phyloP scores from a whole-genome alignment of 2,888 invertebrate species.

The Ganaspis brasiliensis region DNA sequence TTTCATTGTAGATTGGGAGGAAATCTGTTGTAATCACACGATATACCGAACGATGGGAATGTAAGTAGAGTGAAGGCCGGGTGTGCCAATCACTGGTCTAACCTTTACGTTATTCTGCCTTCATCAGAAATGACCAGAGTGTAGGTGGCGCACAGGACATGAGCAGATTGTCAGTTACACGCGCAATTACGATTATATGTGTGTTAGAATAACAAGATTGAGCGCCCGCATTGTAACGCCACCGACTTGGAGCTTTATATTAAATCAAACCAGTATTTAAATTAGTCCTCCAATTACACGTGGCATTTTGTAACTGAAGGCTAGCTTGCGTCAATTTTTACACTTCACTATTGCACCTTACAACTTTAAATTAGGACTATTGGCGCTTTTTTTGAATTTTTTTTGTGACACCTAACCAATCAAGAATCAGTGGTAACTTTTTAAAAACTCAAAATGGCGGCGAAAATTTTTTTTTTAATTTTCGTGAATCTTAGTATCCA shows the following conservation, averaged over 20 bases:
- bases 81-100: constrained; percentile 34
- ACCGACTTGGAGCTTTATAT: neutral
- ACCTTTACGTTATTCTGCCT: constrained; percentile 16
- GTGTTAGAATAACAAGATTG: constrained; percentile 13
- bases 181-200: constrained; percentile 27
- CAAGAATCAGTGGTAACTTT: no score
- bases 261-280: constrained; percentile 35
- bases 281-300: constrained; percentile 16
- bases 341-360: no score
- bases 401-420: no score
- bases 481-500: no score
- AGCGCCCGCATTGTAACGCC: constrained; percentile 31
- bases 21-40: neutral
- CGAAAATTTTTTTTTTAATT: no score
- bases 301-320: constrained; percentile 37
- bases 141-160: constrained; percentile 12
- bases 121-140: constrained; percentile 21
- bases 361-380: no score
- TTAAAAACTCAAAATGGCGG: no score
- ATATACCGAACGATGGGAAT: constrained; percentile 33
- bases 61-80: constrained; percentile 26
- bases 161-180: neutral
- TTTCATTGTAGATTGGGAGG: no score
- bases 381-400: no score
- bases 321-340: no score